Evolutionary conservation across 1,140 invertebrate genomes (phyloP), one percentile per base, ranked within the genome.

Genomic region (Adoxophyes honmai): DNA sequence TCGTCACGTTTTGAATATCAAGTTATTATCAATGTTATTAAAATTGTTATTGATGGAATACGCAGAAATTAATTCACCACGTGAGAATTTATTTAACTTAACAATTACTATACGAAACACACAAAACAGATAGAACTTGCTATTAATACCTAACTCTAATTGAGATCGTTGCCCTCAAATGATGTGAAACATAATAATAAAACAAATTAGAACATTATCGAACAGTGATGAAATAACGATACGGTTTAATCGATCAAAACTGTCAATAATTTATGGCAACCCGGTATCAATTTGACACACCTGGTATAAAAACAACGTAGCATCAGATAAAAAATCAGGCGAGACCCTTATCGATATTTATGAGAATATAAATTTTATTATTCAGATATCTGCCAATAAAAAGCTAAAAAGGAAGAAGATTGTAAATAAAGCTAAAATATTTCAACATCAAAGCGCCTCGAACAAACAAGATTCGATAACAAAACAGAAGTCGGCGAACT

Each of bases 341-440:
- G 11, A 33, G 21, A 48, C 11, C 14, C 39, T 59, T 57, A 60
- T 58, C 63, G 21, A 65, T n/a, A n/a, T 60, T 65, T 65, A 65
- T 65, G 57, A 58, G 55, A 60, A 35, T 39, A 58, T 62, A 62
- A 60, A 66, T 37, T 60, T 52, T 15, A 60, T 51, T 13, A 60
- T 57, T 51, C 54, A 11, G 15, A 48, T 62, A 62, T 33, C 33
- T 28, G n/a, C 21, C 37, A 56, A 48, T 48, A 33, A 48, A 52
- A 48, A 10, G 16, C 34, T 48, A 54, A 62, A 59, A 51, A 42
- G 51, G 54, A 57, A 57, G 36, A 63, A 37, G 28, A 42, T 39
- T 53, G 8, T 53, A 58, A 55, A 52, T 37, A 51, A 55, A 60
- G n/a, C 11, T 52, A 16, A 10, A 53, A 53, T 35, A 53, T 53